A percentile compares a stretch with the other conserved stretches of the same genome.
phyloP scores from a whole-genome alignment of 2,797 vertebrate species.

The Epinephelus awoara region DNA sequence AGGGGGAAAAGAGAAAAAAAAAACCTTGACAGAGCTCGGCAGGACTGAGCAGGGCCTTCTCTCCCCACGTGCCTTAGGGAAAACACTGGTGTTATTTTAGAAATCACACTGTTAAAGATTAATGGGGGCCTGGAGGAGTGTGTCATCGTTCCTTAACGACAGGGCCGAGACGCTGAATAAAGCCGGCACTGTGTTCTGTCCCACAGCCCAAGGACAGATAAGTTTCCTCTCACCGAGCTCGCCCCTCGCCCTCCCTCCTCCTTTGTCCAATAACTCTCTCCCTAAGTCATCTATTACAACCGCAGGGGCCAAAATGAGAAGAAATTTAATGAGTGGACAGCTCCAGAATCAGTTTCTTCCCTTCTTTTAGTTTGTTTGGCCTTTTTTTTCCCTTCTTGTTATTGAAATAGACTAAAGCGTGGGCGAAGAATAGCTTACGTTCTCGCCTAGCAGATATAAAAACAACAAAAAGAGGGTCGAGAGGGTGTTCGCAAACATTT shows the following conservation, averaged over 20 bases:
- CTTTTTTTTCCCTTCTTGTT: slow-evolving; percentile 47
- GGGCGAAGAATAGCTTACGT: slow-evolving; percentile 36
- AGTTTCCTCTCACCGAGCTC: slow-evolving; percentile 76
- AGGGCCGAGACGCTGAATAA: slow-evolving; percentile 77
- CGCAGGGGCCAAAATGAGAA: slow-evolving; percentile 47
- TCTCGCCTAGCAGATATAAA: slow-evolving; percentile 63
- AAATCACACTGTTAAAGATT: slow-evolving; percentile 87
- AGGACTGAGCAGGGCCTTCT: slow-evolving; percentile 69
- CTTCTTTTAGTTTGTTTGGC: slow-evolving; percentile 46
- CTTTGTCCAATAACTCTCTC: slow-evolving; percentile 68
- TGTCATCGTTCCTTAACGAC: slow-evolving; percentile 87
- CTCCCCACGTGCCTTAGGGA: slow-evolving; percentile 67
- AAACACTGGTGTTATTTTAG: slow-evolving; percentile 87
- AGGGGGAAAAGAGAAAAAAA: slow-evolving; percentile 8
- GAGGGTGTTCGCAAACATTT: slow-evolving; percentile 79
- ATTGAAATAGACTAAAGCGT: slow-evolving; percentile 48
- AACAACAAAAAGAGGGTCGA: slow-evolving; percentile 70
- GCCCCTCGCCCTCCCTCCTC: slow-evolving; percentile 53
- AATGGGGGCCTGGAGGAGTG: slow-evolving; percentile 85
- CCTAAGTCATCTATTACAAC: slow-evolving; percentile 69
- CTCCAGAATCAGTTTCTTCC: slow-evolving; percentile 55
- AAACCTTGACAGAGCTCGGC: slow-evolving; percentile 42
- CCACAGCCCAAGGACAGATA: slow-evolving; percentile 84
- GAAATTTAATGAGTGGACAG: slow-evolving; percentile 41
- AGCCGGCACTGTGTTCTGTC: slow-evolving; percentile 84